Conservation (phyloP, 2,113 vertebrate genomes). For the Polypterus bichir region DNA sequence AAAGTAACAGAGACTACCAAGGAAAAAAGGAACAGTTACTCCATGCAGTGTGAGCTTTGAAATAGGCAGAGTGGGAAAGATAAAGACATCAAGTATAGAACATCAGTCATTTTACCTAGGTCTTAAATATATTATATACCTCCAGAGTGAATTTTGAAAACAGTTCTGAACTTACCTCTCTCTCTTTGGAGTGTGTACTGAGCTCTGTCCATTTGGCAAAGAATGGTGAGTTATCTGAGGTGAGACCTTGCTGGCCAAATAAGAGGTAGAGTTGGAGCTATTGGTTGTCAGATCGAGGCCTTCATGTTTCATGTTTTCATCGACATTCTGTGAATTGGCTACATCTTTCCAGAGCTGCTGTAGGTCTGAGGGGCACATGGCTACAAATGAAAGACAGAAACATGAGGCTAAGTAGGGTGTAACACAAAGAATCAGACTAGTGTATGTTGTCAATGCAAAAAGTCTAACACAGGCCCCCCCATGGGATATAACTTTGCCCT, state of each 20-base stretch:
- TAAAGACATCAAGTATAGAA: no score
- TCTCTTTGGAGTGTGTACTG: constrained; percentile 88
- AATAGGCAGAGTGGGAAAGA: no score
- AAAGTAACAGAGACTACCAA: no score
- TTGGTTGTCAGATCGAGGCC: constrained; percentile 93
- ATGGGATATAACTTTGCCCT: no score
- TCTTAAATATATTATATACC: no score
- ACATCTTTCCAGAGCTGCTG: constrained; percentile 97
- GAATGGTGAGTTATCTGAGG: constrained; percentile 83
- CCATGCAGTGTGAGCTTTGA: no score
- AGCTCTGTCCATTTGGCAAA: constrained; percentile 85
- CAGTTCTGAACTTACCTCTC: constrained; percentile 64
- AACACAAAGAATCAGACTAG: not conserved
- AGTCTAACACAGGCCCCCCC: not conserved
- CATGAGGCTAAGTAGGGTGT: not conserved
- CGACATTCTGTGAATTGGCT: constrained; percentile 65
- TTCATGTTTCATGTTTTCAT: constrained; percentile 89
- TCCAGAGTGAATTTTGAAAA: no score
- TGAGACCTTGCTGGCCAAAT: constrained; percentile 79
- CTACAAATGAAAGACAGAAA: constrained; percentile 29
- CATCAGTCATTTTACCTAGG: no score
- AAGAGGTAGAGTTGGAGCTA: constrained; percentile 95
- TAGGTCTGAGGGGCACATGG: constrained; percentile 89
- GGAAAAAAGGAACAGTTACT: no score
- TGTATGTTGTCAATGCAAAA: not conserved